These are phyloP conservation scores for Linepithema humile DNA, from an alignment of 1,140 invertebrate genomes.

Conservation along the genomic window DNA sequence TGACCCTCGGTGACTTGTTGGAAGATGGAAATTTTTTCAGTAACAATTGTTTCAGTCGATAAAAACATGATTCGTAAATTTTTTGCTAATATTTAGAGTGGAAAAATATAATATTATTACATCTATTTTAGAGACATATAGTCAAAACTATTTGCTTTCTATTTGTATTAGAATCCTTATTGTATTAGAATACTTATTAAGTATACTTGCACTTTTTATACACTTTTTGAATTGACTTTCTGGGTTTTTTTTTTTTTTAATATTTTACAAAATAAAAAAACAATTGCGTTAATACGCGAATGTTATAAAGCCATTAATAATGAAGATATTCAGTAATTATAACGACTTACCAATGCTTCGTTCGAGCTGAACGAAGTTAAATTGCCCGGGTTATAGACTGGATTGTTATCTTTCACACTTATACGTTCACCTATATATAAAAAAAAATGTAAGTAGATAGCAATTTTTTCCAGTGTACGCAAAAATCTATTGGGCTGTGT, in stretches of 20 bases:
- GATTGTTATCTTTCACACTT: conserved; percentile 57
- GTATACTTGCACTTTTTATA: not conserved
- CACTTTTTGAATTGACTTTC: not conserved
- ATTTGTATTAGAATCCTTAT: not conserved
- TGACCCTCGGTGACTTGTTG: not conserved
- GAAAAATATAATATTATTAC: too few relatives aligned
- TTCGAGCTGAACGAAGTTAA: too few relatives aligned
- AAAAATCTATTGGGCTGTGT: too few relatives aligned
- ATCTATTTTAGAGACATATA: too few relatives aligned
- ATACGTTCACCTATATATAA: conserved; percentile 70
- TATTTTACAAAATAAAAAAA: not conserved
- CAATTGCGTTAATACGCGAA: not conserved
- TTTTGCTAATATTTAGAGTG: not conserved
- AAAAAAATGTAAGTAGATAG: not conserved
- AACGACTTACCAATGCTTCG: not conserved
- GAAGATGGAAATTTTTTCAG: not conserved
- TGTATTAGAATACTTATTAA: not conserved
- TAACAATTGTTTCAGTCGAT: not conserved
- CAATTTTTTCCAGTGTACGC: not conserved
- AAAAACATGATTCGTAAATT: not conserved
- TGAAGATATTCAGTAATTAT: not conserved
- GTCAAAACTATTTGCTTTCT: not conserved
- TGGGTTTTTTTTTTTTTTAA: not conserved
- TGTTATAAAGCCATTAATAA: not conserved
- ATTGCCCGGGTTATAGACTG: conserved; percentile 65